Percentiles rank a stretch among this genome's conserved stretches.
Evolutionary conservation across 2,888 invertebrate genomes (phyloP).

Genomic region (Euphydryas editha): DNA sequence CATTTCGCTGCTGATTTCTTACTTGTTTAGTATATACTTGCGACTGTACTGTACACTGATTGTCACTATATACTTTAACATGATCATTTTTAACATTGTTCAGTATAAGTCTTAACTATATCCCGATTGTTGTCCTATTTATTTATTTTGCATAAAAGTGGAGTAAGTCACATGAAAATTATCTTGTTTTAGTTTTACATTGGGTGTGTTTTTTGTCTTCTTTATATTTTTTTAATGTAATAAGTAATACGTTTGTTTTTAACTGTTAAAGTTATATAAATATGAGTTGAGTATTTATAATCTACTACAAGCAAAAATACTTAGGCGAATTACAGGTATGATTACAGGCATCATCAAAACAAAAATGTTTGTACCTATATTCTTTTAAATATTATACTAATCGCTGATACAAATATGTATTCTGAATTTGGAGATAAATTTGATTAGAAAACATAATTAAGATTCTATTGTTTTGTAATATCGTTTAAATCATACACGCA

Average conservation of each 20-base stretch:
- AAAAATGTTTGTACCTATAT: background rate
- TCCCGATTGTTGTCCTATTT: background rate
- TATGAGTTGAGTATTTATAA: too few species aligned
- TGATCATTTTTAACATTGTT: background rate
- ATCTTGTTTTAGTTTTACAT: background rate
- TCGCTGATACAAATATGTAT: background rate
- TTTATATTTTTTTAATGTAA: background rate
- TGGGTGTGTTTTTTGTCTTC: too few species aligned
- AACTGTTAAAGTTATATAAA: background rate
- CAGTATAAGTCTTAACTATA: background rate
- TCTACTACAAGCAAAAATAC: too few species aligned
- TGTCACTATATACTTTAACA: background rate
- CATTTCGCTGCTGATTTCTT: conserved; percentile 31
- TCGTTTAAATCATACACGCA: conserved; percentile 2
- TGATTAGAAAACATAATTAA: background rate
- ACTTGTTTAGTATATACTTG: conserved; percentile 39
- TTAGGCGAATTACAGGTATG: too few species aligned
- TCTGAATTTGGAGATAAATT: background rate
- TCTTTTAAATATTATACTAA: background rate
- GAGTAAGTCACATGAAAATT: background rate
- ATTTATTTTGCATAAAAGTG: too few species aligned
- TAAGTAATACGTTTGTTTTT: background rate
- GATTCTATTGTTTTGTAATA: background rate
- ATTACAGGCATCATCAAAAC: background rate
- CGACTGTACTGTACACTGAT: background rate